Percentiles rank a stretch among this genome's conserved stretches.
These are phyloP conservation scores for Paramormyrops hopkinsi DNA, from an alignment of 2,797 vertebrate genomes.

Conservation along the genomic window DNA sequence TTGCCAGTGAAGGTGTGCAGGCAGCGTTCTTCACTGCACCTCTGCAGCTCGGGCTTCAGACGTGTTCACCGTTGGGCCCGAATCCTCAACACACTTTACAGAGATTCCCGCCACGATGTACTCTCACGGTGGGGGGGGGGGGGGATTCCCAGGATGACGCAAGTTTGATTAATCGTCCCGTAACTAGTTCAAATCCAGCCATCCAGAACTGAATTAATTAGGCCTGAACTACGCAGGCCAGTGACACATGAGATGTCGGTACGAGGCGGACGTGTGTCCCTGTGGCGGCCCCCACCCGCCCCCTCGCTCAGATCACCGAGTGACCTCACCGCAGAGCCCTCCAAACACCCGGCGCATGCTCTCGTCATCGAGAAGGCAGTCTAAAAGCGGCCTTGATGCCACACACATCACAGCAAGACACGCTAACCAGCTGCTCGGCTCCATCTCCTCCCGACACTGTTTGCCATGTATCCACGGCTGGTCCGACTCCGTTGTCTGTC, in stretches of 20 bases:
- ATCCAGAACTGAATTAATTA: constrained; percentile 18
- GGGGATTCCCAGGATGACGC: background rate
- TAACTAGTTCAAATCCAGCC: constrained; percentile 9
- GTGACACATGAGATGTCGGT: background rate
- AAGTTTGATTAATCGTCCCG: constrained; percentile 14
- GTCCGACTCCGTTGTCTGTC: background rate
- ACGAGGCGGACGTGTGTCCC: background rate
- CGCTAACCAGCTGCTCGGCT: background rate
- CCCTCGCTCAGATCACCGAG: constrained; percentile 38
- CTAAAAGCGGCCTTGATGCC: background rate
- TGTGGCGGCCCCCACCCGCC: background rate
- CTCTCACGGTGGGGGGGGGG: background rate
- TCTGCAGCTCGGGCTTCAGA: background rate
- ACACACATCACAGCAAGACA: background rate
- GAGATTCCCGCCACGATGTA: background rate
- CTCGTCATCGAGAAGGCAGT: background rate
- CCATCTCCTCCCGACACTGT: background rate
- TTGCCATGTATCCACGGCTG: background rate
- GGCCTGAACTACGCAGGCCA: constrained; percentile 5
- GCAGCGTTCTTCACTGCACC: background rate
- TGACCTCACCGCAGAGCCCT: background rate
- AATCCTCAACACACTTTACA: background rate
- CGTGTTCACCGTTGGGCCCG: background rate
- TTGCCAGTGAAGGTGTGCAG: background rate
- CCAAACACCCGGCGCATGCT: background rate